Conservation (phyloP, 2,888 invertebrate species). For the Diarsia dahlii region DNA sequence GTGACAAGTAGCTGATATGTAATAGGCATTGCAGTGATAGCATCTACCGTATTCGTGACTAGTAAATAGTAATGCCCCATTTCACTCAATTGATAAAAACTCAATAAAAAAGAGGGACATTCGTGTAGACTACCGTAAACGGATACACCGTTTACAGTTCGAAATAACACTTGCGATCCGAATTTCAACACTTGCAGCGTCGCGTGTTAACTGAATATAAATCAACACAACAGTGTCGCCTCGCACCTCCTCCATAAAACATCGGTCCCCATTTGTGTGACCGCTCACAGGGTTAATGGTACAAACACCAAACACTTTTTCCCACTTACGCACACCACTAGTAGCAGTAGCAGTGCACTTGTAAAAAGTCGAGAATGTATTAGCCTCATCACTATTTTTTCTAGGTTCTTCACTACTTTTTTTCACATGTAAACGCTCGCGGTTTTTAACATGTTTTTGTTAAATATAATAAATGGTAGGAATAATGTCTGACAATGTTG, state of each 20-base stretch:
- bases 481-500: slow-evolving; percentile 21
- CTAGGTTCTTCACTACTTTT: slow-evolving; percentile 6
- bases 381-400: slow-evolving; percentile 28
- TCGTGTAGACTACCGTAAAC: slow-evolving; percentile 23
- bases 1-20: slow-evolving; percentile 1
- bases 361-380: slow-evolving; percentile 40
- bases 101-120: not conserved
- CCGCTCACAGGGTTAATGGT: slow-evolving; percentile 70
- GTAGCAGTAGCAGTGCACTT: slow-evolving; percentile 13
- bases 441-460: slow-evolving; percentile 42
- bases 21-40: slow-evolving; percentile 22
- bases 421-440: slow-evolving; percentile 27
- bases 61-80: not conserved
- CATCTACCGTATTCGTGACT: slow-evolving; percentile 4
- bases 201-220: slow-evolving; percentile 67
- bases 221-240: slow-evolving; percentile 43
- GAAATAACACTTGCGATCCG: slow-evolving; percentile 39
- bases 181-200: slow-evolving; percentile 60
- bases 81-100: not conserved
- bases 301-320: slow-evolving; percentile 52
- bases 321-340: slow-evolving; percentile 12
- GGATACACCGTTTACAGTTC: slow-evolving; percentile 40
- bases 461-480: slow-evolving; percentile 26
- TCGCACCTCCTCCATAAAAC: slow-evolving; percentile 53
- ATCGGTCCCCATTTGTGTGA: slow-evolving; percentile 51